Base-by-base conservation (phyloP, 2,888 invertebrate species). In the Willowsia nigromaculata region DNA sequence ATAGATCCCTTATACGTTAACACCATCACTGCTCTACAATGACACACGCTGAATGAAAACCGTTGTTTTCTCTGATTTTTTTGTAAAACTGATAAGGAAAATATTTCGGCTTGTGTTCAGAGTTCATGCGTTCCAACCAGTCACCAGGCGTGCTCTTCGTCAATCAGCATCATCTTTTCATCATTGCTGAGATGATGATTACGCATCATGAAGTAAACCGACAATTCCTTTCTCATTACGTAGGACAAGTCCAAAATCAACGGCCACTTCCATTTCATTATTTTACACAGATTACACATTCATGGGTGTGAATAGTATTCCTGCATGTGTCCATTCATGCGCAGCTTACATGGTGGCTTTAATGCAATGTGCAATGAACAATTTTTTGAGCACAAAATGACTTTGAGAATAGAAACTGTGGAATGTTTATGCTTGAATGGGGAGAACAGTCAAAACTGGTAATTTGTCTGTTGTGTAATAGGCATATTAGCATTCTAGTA, bases 221-320 rank as follows among this genome's bases (percentile, higher is more conserved):
- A 83, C 88, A 88, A 88, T 88, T 88, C 76, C 62, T 83, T 82
- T 83, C 88, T 59, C 43, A 83, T 88, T 88, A 88, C 88, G 88
- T 88, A 88, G 88, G 88, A 76, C 88, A 81, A 62, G 76, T 59
- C 85, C 62, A 85, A 76, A 68, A 74, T 68, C 62, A 85, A 85
- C 85, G 85, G 62, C 47, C 53, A 65, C 13, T 22, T 68, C 47
- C 3, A 22, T 71, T 71, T 22, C 43, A 43, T 22, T 22, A 30
- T 5, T 6, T 65, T 65, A 9, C 13, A 7, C 65, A 33, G 3
- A 11, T 13, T 65, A 1, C 15, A 3, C n/a, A n/a, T 37, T 37
- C 1, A 27, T 43, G 27, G 50, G 3, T 22, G 25, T 80, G 74
- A 25, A 74, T 18, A 74, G 11, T 18, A 22, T 43, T 9, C 4